phyloP scores from a whole-genome alignment of 2,797 vertebrate genomes.

The Anas flavirostris region DNA sequence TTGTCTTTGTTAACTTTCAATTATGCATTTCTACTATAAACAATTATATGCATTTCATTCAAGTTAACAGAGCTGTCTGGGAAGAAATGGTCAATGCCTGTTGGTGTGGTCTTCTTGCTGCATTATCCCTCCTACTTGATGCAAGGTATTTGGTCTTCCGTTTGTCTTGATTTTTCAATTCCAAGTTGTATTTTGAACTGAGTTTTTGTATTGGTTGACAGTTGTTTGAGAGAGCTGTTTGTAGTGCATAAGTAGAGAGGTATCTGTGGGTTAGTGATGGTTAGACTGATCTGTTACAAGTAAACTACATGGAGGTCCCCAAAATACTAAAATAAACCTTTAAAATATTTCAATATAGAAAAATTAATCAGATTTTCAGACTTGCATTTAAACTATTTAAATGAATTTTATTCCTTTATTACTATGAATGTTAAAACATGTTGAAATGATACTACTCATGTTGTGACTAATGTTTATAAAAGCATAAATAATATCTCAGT shows the following conservation, averaged over 20 bases:
- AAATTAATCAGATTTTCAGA: neutral
- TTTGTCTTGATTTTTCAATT: neutral
- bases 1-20: neutral
- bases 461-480: neutral
- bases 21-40: neutral
- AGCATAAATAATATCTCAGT: neutral
- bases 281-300: neutral
- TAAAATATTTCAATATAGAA: neutral
- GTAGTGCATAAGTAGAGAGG: neutral
- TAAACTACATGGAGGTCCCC: neutral
- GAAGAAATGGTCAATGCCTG: conserved; percentile 98
- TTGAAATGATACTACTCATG: neutral
- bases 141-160: conserved; percentile 87
- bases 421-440: neutral
- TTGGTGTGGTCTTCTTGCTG: conserved; percentile 97
- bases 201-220: neutral
- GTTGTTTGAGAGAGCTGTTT: neutral
- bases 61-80: conserved; percentile 93
- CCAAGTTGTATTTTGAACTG: neutral
- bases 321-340: neutral
- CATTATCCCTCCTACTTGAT: conserved; percentile 94
- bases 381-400: neutral
- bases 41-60: conserved; percentile 35
- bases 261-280: neutral
- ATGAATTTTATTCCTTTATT: neutral